Base-by-base conservation (phyloP, 1,140 invertebrate genomes). In the Lutraria rhynchaena region DNA sequence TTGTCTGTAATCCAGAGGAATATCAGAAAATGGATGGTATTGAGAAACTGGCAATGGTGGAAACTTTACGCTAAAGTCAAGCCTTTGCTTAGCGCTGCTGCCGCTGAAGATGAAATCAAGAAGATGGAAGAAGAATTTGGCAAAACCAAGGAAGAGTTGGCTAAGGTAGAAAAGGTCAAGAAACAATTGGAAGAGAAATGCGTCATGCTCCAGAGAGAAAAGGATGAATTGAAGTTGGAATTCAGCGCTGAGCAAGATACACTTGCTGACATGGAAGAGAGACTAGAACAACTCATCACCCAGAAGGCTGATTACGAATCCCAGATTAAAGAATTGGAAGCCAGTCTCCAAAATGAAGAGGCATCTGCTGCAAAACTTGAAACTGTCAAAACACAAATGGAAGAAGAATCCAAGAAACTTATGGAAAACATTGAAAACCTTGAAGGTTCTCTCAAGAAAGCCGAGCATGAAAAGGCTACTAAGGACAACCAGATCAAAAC, bases 1-100 rank as follows among this genome's bases (percentile, higher is more conserved):
- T 94, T 99, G 89, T 96, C 98, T 94, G 96, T 99, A 89, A 97
- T 99, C 90, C 99, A 99, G 94, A 95, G 98, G 90, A 99, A 99
- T 94, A 95, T 99, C 94, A 96, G 98, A 92, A 98, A 97, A 93
- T 99, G 99, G 95, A 95, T 99, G 93, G 95, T 97, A 92, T 94
- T 99, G 85, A 97, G 98, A 92, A 99, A 97, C 93, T 99, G 99
- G 99, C 95, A 97, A 89, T 99, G 99, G 99, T 99, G 97, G 97
- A 98, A 98, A 93, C 93, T 99, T 94, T 99, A 98, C 97, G 96
- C 97, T 94, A 98, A 93, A 80, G 96, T 99, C 95, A 99, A 98
- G 94, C 98, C 98, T 91, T 95, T 99, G 89, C 96, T 99, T 95
- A 99, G 98, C 95, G 97, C 98, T 94, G 97, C 96, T 91, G 96